Evolutionary conservation across 2,113 vertebrate genomes (phyloP).

Genomic region (Dicentrarchus labrax): DNA sequence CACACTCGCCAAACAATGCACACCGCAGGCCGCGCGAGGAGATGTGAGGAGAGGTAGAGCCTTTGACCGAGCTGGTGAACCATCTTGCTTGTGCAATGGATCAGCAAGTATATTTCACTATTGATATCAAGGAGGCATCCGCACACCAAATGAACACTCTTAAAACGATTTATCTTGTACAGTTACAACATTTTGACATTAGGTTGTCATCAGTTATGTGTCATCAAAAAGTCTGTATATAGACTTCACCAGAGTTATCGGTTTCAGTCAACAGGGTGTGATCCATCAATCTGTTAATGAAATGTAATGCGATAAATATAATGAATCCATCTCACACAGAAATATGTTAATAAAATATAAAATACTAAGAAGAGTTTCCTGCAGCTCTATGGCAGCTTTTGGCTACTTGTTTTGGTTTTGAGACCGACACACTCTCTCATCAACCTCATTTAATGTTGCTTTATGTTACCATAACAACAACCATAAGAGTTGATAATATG

Average conservation of each 20-base stretch:
- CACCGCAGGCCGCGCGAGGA: neutral
- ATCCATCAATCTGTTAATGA: neutral
- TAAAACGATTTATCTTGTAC: neutral
- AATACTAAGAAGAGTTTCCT: no score
- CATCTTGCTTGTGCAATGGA: neutral
- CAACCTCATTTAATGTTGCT: no score
- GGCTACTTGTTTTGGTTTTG: no score
- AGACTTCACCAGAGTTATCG: neutral
- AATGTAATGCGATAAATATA: no score
- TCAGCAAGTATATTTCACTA: neutral
- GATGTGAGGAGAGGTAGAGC: neutral
- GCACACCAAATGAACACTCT: neutral
- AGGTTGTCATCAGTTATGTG: neutral
- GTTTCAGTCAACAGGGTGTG: neutral
- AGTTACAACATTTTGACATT: neutral
- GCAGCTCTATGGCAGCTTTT: no score
- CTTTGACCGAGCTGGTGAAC: neutral
- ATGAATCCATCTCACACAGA: neutral
- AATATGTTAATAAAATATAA: no score
- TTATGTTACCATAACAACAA: no score
- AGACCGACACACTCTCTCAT: no score
- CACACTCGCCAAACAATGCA: conserved; percentile 6
- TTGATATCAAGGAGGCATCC: neutral
- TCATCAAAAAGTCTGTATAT: neutral
- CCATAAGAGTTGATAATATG: no score